Percentiles rank a stretch among this genome's conserved stretches.
Evolutionary conservation across 1,140 invertebrate species (phyloP).

Genomic region (Apocrypta bakeri): DNA sequence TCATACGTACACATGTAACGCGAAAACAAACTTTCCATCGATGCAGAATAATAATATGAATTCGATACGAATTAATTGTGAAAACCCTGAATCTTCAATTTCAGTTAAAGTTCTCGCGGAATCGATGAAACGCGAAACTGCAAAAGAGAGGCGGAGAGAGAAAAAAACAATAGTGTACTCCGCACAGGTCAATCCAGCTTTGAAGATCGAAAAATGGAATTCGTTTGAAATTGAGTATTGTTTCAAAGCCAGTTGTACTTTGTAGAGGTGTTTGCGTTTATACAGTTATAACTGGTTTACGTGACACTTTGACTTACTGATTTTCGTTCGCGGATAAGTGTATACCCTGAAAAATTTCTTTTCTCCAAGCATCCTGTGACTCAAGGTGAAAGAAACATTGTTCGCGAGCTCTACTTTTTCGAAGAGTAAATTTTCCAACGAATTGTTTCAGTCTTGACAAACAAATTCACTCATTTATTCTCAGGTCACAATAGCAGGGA

Average conservation of each 20-base stretch:
- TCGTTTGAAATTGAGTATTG: slow-evolving; percentile 49
- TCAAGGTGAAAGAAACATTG: not conserved
- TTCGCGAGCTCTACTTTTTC: not conserved
- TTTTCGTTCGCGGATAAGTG: not conserved
- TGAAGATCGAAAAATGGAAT: slow-evolving; percentile 53
- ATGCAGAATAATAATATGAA: too few species aligned
- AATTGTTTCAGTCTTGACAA: not conserved
- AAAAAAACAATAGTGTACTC: not conserved
- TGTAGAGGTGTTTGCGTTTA: not conserved
- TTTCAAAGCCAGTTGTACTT: not conserved
- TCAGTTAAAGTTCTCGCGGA: not conserved
- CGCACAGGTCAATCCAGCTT: not conserved
- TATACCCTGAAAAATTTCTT: not conserved
- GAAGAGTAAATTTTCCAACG: not conserved
- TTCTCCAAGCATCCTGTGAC: too few species aligned
- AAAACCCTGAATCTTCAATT: too few species aligned
- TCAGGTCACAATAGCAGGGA: not conserved
- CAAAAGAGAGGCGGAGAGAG: not conserved
- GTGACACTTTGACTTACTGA: not conserved
- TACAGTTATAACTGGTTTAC: not conserved
- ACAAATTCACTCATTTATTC: not conserved
- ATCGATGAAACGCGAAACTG: not conserved
- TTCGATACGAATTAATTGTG: too few species aligned
- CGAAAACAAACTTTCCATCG: too few species aligned
- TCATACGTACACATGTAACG: too few species aligned